Base-by-base conservation (phyloP, 2,888 invertebrate species). In the Drosophila percnosoma region DNA sequence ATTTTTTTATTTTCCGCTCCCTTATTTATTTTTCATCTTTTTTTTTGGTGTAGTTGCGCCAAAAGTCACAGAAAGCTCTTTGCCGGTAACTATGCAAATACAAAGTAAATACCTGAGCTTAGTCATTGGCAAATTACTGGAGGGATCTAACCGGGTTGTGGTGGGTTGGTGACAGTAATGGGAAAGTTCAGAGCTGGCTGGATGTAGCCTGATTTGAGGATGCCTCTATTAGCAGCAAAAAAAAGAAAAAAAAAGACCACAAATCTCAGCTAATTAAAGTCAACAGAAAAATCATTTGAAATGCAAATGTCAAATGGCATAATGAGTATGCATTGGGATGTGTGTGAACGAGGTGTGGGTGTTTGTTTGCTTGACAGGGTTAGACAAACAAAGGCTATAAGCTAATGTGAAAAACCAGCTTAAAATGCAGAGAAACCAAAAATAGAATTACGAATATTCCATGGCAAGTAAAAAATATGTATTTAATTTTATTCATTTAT, bases 241-340 rank as follows among this genome's bases (percentile, higher is more conserved):
- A 29, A 42, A 57, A 0, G 31, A 60, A 58, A 69, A 31, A 34
- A 45, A 48, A 53, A n/a, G 31, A n/a, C 38, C 61, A 69, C 52
- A 87, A 89, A 85, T 88, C 88, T 80, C 80, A 79, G 86, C 91
- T 91, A 91, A 91, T 91, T 89, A 87, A 88, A 91, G 86, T 91
- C 91, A 91, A 91, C 84, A 91, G 65, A 75, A 75, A 82, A 78
- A 82, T 79, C 86, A 91, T 91, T 90, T 90, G 75, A 80, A 86
- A 89, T 91, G 89, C 81, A 91, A 91, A 90, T 90, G 82, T 82
- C 81, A 89, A 82, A 82, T 65, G 73, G 58, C 73, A 84, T 65
- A 78, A 78, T 71, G 62, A 68, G 52, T 49, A 62, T 63, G 51
- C 42, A 51, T 27, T 64, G 34, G 38, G 49, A 51, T 55, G 55